Percentiles rank a stretch among this genome's conserved stretches.
Evolutionary conservation across 2,888 invertebrate species (phyloP).

Genomic region (Gasteruption jaculator): DNA sequence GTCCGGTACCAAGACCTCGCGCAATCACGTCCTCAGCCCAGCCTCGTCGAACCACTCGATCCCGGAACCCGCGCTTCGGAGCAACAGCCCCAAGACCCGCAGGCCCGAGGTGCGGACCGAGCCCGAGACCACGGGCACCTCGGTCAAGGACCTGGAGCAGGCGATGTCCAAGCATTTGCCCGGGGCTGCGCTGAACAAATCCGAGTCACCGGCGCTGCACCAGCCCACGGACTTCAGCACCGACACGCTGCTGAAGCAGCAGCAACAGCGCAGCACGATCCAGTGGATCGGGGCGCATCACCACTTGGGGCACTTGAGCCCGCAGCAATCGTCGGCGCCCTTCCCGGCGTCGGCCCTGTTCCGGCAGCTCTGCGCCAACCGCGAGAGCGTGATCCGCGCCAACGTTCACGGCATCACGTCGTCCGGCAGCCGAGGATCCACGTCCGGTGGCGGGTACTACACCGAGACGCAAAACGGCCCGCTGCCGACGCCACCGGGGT

Average conservation of each 20-base stretch:
- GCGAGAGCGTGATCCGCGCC: conserved; percentile 92
- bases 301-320: conserved; percentile 57
- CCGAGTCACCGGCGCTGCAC: conserved; percentile 57
- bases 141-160: conserved; percentile 89
- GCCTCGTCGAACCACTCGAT: conserved; percentile 62
- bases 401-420: conserved; percentile 66
- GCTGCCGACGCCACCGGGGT: conserved; percentile 86
- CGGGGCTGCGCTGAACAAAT: conserved; percentile 53
- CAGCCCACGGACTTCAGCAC: conserved; percentile 85
- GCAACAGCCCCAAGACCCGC: conserved; percentile 11
- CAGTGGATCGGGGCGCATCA: conserved; percentile 91
- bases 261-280: conserved; percentile 75
- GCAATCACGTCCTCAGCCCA: conserved; percentile 57
- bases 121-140: conserved; percentile 56
- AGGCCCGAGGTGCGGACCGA: conserved; percentile 13
- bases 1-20: conserved; percentile 48
- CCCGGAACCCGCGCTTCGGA: conserved; percentile 39
- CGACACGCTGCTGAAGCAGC: conserved; percentile 77
- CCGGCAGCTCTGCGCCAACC: conserved; percentile 79
- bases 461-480: conserved; percentile 61
- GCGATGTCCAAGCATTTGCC: conserved; percentile 95
- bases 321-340: conserved; percentile 59
- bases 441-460: conserved; percentile 43
- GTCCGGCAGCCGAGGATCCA: conserved; percentile 51
- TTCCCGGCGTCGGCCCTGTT: conserved; percentile 87